These are phyloP conservation scores for Papilio polytes DNA, from an alignment of 1,140 invertebrate species.

Conservation along the genomic window DNA sequence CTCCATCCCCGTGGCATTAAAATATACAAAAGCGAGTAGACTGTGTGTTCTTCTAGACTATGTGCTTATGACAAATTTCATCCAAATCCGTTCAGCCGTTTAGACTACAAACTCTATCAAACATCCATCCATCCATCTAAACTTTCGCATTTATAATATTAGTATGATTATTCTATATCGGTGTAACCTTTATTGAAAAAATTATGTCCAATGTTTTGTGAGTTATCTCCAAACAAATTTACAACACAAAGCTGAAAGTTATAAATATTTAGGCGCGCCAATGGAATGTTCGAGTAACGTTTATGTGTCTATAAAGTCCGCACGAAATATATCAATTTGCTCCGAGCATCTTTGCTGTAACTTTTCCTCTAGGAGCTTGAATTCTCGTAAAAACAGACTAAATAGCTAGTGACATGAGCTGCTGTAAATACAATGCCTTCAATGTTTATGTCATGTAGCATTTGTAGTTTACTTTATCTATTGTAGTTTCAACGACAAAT, in stretches of 20 bases:
- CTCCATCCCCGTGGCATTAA: too few relatives aligned
- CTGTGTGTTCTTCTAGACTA: too few relatives aligned
- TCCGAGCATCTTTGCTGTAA: conserved; percentile 4
- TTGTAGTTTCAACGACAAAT: conserved; percentile 19
- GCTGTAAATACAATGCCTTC: conserved; percentile 47
- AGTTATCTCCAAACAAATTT: conserved; percentile 12
- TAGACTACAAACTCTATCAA: too few relatives aligned
- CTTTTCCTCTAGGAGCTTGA: conserved; percentile 9
- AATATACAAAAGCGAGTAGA: too few relatives aligned
- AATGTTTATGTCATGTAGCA: conserved; percentile 35
- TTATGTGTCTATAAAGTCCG: neutral
- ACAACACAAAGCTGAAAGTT: conserved; percentile 1
- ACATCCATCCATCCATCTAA: too few relatives aligned
- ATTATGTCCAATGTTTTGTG: neutral
- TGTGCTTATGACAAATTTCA: too few relatives aligned
- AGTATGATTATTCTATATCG: neutral
- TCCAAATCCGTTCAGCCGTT: too few relatives aligned
- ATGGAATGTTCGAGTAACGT: conserved; percentile 3
- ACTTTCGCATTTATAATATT: too few relatives aligned
- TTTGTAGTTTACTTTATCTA: conserved; percentile 37
- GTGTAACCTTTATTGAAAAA: neutral
- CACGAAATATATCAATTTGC: conserved; percentile 17
- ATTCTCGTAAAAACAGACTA: conserved; percentile 46
- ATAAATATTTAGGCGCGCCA: conserved; percentile 16
- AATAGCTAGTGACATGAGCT: conserved; percentile 50